A percentile compares a stretch with the other conserved stretches of the same genome.
phyloP scores from a whole-genome alignment of 2,797 vertebrate species.

The Hafferia zeledoni region DNA sequence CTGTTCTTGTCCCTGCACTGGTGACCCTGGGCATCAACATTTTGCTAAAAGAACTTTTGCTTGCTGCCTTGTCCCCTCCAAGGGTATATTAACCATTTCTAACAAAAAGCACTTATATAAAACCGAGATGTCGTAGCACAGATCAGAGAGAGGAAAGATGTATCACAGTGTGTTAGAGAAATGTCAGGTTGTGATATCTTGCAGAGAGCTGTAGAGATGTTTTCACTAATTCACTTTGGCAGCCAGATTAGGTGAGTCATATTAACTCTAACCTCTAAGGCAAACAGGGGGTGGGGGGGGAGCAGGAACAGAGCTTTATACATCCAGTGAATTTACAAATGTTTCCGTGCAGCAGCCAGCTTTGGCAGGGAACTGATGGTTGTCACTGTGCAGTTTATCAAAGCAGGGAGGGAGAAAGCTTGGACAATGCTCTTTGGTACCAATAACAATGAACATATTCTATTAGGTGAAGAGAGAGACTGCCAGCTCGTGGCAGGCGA shows the following conservation, averaged over 20 bases:
- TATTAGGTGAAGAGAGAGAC: background rate
- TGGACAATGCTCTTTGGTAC: slow-evolving; percentile 9
- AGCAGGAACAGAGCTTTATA: background rate
- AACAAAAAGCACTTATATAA: slow-evolving; percentile 25
- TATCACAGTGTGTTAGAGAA: slow-evolving; percentile 21
- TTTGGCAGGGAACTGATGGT: slow-evolving; percentile 33
- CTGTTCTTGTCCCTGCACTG: background rate
- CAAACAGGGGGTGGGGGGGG: background rate
- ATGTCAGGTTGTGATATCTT: slow-evolving; percentile 54
- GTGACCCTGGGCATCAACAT: background rate
- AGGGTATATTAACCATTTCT: slow-evolving; percentile 19
- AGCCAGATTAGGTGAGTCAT: slow-evolving; percentile 47
- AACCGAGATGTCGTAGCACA: slow-evolving; percentile 13
- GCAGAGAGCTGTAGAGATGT: slow-evolving; percentile 42
- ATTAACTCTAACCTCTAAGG: slow-evolving; percentile 54
- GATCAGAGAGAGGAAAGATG: slow-evolving; percentile 34
- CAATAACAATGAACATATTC: background rate
- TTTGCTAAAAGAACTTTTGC: background rate
- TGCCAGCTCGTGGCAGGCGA: background rate
- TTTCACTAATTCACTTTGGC: slow-evolving; percentile 65
- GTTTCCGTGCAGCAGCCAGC: background rate
- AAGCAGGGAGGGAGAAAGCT: background rate
- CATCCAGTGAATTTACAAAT: background rate
- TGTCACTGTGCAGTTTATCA: slow-evolving; percentile 16
- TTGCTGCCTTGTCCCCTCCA: background rate